These are phyloP conservation scores for Drepana falcataria DNA, from an alignment of 2,888 invertebrate genomes.

Conservation along the genomic window DNA sequence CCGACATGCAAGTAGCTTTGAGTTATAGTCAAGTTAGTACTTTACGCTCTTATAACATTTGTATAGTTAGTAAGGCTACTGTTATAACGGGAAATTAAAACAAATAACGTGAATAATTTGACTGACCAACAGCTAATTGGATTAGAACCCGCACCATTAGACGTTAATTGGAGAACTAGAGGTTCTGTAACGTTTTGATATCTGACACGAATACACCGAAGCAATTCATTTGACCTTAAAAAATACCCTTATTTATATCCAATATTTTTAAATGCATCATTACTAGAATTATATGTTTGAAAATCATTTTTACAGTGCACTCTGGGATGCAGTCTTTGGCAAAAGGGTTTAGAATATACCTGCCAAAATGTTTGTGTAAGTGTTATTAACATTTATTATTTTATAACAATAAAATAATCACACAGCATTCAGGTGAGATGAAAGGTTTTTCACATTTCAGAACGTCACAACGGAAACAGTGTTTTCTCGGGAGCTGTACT, in stretches of 20 bases:
- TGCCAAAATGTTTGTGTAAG: slow-evolving; percentile 92
- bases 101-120: slow-evolving; percentile 19
- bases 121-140: slow-evolving; percentile 49
- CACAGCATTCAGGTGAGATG: neutral
- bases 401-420: slow-evolving; percentile 1
- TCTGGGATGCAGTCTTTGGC: slow-evolving; percentile 89
- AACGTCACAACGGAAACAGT: slow-evolving; percentile 84
- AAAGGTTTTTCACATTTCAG: slow-evolving; percentile 46
- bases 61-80: no score
- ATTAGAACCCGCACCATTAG: slow-evolving; percentile 63
- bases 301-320: slow-evolving; percentile 82
- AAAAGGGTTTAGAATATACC: slow-evolving; percentile 84
- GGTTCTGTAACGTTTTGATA: neutral
- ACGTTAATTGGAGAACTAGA: slow-evolving; percentile 40
- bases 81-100: slow-evolving; percentile 13
- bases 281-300: no score
- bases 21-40: no score
- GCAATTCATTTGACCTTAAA: no score
- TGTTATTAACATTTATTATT: slow-evolving; percentile 32
- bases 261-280: no score
- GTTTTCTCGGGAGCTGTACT: slow-evolving; percentile 84
- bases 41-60: no score
- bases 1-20: no score
- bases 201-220: no score
- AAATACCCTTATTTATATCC: no score